phyloP scores from a whole-genome alignment of 2,113 vertebrate species.

The Caretta caretta region DNA sequence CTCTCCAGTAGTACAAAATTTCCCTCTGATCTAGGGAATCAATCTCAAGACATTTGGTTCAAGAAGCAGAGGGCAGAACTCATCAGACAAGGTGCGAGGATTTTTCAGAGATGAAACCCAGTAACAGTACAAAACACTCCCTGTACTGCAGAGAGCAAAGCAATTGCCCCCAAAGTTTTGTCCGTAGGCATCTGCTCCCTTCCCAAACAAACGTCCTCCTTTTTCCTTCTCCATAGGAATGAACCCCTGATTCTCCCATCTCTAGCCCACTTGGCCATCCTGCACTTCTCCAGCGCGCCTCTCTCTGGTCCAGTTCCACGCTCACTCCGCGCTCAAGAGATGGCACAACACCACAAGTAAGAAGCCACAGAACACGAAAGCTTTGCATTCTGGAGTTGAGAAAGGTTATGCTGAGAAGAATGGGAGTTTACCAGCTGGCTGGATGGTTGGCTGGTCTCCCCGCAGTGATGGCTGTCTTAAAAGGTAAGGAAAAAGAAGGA shows the following conservation, averaged over 20 bases:
- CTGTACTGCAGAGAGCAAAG: background rate
- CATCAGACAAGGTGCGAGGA: background rate
- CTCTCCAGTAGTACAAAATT: background rate
- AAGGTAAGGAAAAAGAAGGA: background rate
- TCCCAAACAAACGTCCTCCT: background rate
- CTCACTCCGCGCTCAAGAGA: background rate
- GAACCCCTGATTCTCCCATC: background rate
- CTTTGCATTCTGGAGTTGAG: background rate
- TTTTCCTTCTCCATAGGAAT: background rate
- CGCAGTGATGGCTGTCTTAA: background rate
- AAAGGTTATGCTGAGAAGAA: background rate
- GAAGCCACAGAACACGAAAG: background rate
- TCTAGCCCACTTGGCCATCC: background rate
- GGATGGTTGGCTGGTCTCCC: background rate
- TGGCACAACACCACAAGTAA: background rate
- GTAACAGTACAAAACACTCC: background rate
- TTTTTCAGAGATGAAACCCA: background rate
- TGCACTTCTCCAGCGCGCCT: background rate
- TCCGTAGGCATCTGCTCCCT: background rate
- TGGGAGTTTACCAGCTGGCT: background rate
- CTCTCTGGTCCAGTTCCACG: background rate
- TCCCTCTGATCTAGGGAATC: background rate
- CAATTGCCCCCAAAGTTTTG: background rate
- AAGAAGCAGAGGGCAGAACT: background rate
- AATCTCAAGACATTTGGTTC: fast-evolving